phyloP scores from a whole-genome alignment of 2,888 invertebrate species.

The Myathropa florea region DNA sequence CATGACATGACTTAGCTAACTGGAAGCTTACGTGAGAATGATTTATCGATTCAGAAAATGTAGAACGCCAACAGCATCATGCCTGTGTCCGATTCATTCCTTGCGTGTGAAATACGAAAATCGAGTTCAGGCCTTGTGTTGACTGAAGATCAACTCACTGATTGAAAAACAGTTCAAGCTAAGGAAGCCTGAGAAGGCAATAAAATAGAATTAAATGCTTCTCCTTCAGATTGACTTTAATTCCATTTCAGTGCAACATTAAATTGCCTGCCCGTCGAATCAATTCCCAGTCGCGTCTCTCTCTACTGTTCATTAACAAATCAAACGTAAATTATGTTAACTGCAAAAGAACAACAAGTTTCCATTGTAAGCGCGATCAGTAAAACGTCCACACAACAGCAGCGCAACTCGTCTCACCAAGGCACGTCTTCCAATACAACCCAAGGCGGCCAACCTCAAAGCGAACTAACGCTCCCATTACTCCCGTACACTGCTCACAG shows the following conservation, averaged over 20 bases:
- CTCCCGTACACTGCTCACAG: slow-evolving; percentile 38
- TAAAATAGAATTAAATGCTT: slow-evolving; percentile 30
- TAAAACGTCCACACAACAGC: slow-evolving; percentile 34
- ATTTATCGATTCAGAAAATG: neutral
- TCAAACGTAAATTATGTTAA: slow-evolving; percentile 56
- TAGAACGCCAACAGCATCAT: neutral
- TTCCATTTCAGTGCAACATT: slow-evolving; percentile 17
- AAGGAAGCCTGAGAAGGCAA: neutral
- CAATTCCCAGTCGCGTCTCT: slow-evolving; percentile 20
- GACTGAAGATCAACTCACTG: neutral
- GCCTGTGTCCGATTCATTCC: neutral
- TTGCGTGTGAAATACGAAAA: neutral
- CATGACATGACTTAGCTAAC: neutral
- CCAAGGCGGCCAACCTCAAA: slow-evolving; percentile 48
- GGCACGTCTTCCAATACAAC: slow-evolving; percentile 16
- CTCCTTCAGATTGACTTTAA: slow-evolving; percentile 20
- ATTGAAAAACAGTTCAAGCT: neutral
- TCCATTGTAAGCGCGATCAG: slow-evolving; percentile 36
- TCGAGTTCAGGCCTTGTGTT: neutral
- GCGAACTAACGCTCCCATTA: slow-evolving; percentile 48
- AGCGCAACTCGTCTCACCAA: slow-evolving; percentile 17
- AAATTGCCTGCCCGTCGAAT: slow-evolving; percentile 15
- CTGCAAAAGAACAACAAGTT: slow-evolving; percentile 37
- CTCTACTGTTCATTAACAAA: slow-evolving; percentile 48
- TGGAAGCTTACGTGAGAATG: neutral